A percentile compares a stretch with the other conserved stretches of the same genome.
These are phyloP conservation scores for Ornithoptera alexandrae DNA, from an alignment of 2,888 invertebrate genomes.

Conservation along the genomic window DNA sequence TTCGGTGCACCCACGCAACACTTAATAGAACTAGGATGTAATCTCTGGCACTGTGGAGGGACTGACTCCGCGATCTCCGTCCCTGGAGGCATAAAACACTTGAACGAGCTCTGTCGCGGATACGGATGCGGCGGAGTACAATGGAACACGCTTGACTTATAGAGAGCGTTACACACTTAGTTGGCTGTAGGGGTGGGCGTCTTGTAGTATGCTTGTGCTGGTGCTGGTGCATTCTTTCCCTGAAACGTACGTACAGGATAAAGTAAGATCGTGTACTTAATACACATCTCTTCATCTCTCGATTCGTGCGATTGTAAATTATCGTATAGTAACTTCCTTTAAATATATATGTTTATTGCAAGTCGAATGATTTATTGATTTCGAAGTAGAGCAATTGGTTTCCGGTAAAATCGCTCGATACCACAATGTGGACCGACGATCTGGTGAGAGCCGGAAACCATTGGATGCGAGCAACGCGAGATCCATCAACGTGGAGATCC, in stretches of 20 bases:
- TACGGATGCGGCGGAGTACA: slow-evolving; percentile 29
- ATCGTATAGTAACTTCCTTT: too few species aligned
- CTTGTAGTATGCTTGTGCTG: not conserved
- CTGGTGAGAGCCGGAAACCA: too few species aligned
- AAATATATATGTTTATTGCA: too few species aligned
- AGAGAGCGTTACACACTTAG: slow-evolving; percentile 15
- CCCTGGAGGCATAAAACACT: slow-evolving; percentile 33
- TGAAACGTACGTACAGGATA: not conserved
- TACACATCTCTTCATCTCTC: too few species aligned
- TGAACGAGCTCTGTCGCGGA: slow-evolving; percentile 29
- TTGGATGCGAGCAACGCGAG: too few species aligned
- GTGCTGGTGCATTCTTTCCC: not conserved
- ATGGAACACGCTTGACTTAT: slow-evolving; percentile 26
- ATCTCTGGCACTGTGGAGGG: slow-evolving; percentile 14
- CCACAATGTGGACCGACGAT: too few species aligned
- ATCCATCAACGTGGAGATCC: too few species aligned
- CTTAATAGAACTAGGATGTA: slow-evolving; percentile 13
- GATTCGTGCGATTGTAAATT: too few species aligned
- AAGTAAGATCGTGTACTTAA: not conserved
- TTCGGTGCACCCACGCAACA: not conserved
- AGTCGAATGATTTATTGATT: too few species aligned
- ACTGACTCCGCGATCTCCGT: slow-evolving; percentile 26
- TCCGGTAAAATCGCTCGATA: too few species aligned
- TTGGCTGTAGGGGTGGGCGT: not conserved
- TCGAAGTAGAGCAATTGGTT: too few species aligned